Percentiles rank a stretch among this genome's conserved stretches.
These are phyloP conservation scores for Harpegnathos saltator DNA, from an alignment of 1,140 invertebrate genomes.

Conservation along the genomic window DNA sequence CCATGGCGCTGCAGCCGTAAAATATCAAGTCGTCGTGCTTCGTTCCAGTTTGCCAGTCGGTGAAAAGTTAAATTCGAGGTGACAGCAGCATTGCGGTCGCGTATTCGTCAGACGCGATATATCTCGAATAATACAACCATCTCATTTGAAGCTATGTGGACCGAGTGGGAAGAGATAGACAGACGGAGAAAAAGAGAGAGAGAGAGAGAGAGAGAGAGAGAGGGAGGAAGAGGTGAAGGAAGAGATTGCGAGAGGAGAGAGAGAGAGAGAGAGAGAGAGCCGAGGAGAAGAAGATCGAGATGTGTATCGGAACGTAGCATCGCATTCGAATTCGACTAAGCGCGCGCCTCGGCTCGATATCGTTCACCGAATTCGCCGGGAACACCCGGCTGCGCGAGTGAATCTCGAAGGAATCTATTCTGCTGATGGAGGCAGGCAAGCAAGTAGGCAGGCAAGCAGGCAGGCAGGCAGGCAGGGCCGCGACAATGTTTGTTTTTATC, in stretches of 20 bases:
- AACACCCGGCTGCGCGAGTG: not conserved
- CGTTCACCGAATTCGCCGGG: slow-evolving; percentile 22
- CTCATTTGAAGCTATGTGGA: slow-evolving; percentile 39
- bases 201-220: slow-evolving; percentile 7
- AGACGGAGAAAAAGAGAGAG: not conserved
- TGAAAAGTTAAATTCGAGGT: slow-evolving; percentile 49
- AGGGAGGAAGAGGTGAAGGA: not conserved
- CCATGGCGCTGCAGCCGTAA: slow-evolving; percentile 16
- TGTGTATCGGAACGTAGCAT: slow-evolving; percentile 26
- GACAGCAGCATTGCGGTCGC: slow-evolving; percentile 42
- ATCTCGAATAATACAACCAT: slow-evolving; percentile 57
- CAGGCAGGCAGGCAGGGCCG: not conserved
- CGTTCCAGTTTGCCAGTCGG: slow-evolving; percentile 27
- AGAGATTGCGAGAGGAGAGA: slow-evolving; percentile 22
- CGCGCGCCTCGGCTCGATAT: not conserved
- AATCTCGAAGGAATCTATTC: slow-evolving; percentile 52
- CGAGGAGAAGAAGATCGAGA: slow-evolving; percentile 43
- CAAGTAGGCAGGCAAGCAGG: not conserved
- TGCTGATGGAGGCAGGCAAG: not conserved
- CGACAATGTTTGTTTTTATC: slow-evolving; percentile 74
- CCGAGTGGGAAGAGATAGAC: too few species aligned
- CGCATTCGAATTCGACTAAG: slow-evolving; percentile 67
- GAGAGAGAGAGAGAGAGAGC: not conserved
- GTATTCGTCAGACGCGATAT: slow-evolving; percentile 21
- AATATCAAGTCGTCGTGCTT: slow-evolving; percentile 52